A percentile compares a stretch with the other conserved stretches of the same genome.
Conservation (phyloP, 1,140 invertebrate genomes). For the Coelopa frigida region DNA sequence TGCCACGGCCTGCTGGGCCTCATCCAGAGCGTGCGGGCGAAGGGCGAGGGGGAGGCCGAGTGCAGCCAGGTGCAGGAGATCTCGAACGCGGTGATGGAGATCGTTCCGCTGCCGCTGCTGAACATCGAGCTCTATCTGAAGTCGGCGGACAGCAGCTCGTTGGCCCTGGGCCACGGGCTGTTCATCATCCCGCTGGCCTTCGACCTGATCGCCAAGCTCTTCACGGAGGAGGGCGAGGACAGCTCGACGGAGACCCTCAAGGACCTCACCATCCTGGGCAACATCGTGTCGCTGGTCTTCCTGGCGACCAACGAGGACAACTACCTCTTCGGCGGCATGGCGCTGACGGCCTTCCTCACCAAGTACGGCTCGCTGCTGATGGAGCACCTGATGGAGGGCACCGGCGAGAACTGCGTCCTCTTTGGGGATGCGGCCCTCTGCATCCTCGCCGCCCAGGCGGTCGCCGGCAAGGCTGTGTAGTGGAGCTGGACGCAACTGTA, state of each 20-base stretch:
- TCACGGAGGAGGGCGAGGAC: slow-evolving; percentile 12
- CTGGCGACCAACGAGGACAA: slow-evolving; percentile 31
- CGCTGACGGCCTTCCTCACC: slow-evolving; percentile 24
- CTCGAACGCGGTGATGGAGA: slow-evolving; percentile 27
- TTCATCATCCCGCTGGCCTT: slow-evolving; percentile 31
- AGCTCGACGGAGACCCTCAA: slow-evolving; percentile 25
- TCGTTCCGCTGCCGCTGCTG: slow-evolving; percentile 28
- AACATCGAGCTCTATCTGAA: slow-evolving; percentile 33
- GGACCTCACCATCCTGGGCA: slow-evolving; percentile 33
- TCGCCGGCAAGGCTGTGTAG: not conserved
- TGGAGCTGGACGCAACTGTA: not conserved
- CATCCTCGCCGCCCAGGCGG: not conserved
- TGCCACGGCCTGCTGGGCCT: slow-evolving; percentile 30
- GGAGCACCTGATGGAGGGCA: slow-evolving; percentile 24
- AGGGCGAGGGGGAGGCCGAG: not conserved
- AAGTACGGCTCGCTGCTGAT: slow-evolving; percentile 27
- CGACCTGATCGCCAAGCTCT: slow-evolving; percentile 24
- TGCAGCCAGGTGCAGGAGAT: slow-evolving; percentile 4
- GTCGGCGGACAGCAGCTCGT: slow-evolving; percentile 16
- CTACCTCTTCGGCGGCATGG: slow-evolving; percentile 26
- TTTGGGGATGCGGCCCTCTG: slow-evolving; percentile 6
- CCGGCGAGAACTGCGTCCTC: slow-evolving; percentile 15
- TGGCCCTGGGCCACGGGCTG: slow-evolving; percentile 29
- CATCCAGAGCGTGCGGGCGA: slow-evolving; percentile 15
- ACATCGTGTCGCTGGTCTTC: slow-evolving; percentile 33